Conservation (phyloP, 1,140 invertebrate genomes). For the Habropoda laboriosa region DNA sequence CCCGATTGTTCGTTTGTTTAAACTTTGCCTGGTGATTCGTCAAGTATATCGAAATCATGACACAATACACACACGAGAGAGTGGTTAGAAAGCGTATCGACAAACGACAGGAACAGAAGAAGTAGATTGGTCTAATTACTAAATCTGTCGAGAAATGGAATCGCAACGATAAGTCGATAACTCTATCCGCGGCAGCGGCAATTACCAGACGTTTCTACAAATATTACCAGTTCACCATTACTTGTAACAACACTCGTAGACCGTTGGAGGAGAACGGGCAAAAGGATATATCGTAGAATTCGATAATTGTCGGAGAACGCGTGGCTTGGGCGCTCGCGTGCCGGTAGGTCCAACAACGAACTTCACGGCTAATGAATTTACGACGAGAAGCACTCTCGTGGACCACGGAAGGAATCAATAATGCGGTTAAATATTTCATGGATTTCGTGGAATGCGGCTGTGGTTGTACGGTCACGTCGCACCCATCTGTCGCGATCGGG, state of each 20-base stretch:
- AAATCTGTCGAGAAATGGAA: constrained; percentile 31
- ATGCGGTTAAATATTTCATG: constrained; percentile 79
- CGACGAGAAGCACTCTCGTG: constrained; percentile 71
- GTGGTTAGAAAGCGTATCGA: background rate
- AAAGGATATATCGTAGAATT: constrained; percentile 63
- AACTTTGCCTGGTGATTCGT: background rate
- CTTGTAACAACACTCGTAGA: constrained; percentile 46
- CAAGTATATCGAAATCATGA: too few species aligned
- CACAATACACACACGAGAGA: too few species aligned
- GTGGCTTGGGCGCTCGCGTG: constrained; percentile 55
- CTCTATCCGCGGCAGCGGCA: constrained; percentile 10
- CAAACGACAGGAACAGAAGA: background rate
- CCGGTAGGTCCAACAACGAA: constrained; percentile 54
- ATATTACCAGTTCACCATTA: constrained; percentile 36
- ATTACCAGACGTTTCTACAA: constrained; percentile 42
- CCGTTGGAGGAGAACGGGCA: constrained; percentile 24
- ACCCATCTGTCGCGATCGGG: constrained; percentile 77
- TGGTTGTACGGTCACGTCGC: constrained; percentile 74
- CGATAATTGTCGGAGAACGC: constrained; percentile 64
- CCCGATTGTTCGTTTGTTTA: too few species aligned
- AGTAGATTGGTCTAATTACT: constrained; percentile 16
- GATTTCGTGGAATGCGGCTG: constrained; percentile 76
- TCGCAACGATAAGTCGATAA: constrained; percentile 43
- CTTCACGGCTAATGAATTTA: constrained; percentile 73
- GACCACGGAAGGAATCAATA: constrained; percentile 75